Conservation (phyloP, 2,113 vertebrate species). For the Aepyceros melampus region DNA sequence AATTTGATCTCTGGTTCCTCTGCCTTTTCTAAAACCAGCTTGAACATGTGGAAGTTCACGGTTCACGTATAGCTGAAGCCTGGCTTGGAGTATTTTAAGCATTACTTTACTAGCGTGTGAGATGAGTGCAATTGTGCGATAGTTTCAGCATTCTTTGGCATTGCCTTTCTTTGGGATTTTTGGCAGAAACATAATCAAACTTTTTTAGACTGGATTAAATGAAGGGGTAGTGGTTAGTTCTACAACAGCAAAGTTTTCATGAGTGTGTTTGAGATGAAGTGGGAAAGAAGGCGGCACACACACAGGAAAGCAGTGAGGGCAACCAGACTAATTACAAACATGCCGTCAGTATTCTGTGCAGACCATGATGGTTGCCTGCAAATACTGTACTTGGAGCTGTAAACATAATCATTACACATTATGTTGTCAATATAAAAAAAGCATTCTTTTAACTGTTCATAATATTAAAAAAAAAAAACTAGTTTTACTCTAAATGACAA, state of each 20-base stretch:
- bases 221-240: neutral
- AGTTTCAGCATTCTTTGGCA: neutral
- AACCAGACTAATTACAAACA: neutral
- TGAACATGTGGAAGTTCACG: too few relatives aligned
- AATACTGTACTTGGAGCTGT: neutral
- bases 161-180: neutral
- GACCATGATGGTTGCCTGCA: neutral
- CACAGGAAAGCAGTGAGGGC: neutral
- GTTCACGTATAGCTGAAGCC: too few relatives aligned
- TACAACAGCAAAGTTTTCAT: neutral
- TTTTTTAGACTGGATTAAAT: neutral
- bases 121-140: neutral
- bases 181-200: neutral
- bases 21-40: too few relatives aligned
- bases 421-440: neutral
- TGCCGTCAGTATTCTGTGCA: fast-evolving
- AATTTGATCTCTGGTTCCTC: too few relatives aligned
- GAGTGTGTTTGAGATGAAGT: neutral
- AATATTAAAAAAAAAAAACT: neutral
- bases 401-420: neutral
- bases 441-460: neutral
- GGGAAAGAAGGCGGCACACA: fast-evolving
- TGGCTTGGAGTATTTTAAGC: too few relatives aligned
- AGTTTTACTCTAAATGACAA: neutral
- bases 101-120: neutral